Percentiles rank a stretch among this genome's conserved stretches.
phyloP scores from a whole-genome alignment of 1,140 invertebrate species.

The Eurytemora carolleeae region DNA sequence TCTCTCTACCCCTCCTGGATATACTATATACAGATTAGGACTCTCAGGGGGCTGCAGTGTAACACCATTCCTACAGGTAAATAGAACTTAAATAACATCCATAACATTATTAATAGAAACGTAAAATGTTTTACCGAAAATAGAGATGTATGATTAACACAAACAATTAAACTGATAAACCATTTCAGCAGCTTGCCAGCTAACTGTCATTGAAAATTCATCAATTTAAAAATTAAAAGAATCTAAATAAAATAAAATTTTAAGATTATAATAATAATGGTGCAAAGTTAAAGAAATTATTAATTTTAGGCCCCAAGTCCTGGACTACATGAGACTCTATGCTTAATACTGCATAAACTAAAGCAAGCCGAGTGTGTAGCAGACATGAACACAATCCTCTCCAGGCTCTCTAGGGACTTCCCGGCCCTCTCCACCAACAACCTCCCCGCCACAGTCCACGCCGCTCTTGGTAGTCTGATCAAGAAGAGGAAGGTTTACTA shows the following conservation, averaged over 20 bases:
- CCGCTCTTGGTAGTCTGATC: slow-evolving; percentile 19
- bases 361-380: slow-evolving; percentile 1
- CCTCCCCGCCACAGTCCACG: slow-evolving; percentile 16
- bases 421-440: not conserved
- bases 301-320: not conserved
- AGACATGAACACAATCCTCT: slow-evolving; percentile 7
- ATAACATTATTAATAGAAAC: no score
- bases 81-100: no score
- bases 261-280: no score
- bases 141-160: no score
- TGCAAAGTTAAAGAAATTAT: no score
- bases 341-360: not conserved
- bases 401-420: not conserved
- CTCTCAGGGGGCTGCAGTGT: not conserved
- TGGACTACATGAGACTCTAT: not conserved
- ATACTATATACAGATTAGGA: not conserved
- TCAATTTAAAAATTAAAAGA: no score
- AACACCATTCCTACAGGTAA: not conserved
- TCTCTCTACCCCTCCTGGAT: not conserved
- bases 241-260: no score
- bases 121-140: no score
- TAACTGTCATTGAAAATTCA: no score
- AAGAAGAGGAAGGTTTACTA: slow-evolving; percentile 18
- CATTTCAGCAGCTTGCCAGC: no score
- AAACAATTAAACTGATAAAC: no score